Percentiles rank a stretch among this genome's conserved stretches.
Evolutionary conservation across 2,888 invertebrate genomes (phyloP).

Genomic region (Lutraria lutraria): DNA sequence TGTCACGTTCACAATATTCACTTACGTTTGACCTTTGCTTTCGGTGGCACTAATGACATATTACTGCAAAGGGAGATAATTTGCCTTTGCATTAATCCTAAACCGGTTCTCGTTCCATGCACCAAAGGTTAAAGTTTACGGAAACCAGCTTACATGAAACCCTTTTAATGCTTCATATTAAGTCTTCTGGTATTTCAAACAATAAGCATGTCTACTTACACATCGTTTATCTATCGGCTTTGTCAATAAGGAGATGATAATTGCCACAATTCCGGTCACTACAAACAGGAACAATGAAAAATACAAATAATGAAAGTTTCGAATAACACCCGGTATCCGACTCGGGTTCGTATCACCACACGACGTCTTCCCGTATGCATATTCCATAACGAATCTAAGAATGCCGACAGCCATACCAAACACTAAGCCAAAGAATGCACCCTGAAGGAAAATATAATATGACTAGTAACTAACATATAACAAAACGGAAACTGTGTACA

Average conservation of each 20-base stretch:
- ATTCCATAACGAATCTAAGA: slow-evolving; percentile 88
- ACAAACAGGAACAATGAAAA: slow-evolving; percentile 88
- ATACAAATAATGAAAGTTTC: slow-evolving; percentile 87
- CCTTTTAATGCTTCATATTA: too few relatives aligned
- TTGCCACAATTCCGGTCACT: slow-evolving; percentile 85
- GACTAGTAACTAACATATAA: neutral
- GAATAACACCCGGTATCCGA: slow-evolving; percentile 79
- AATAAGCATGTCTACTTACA: slow-evolving; percentile 78
- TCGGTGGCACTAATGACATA: too few relatives aligned
- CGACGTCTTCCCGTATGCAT: slow-evolving; percentile 86
- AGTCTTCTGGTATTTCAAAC: too few relatives aligned
- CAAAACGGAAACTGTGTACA: neutral
- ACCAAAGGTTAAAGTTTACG: too few relatives aligned
- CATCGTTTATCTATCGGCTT: slow-evolving; percentile 86
- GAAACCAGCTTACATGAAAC: too few relatives aligned
- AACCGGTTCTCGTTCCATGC: too few relatives aligned
- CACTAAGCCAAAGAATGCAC: slow-evolving; percentile 88
- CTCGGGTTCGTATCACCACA: slow-evolving; percentile 85
- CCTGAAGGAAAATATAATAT: slow-evolving; percentile 84
- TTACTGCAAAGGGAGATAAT: too few relatives aligned
- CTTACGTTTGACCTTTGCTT: too few relatives aligned
- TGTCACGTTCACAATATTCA: too few relatives aligned
- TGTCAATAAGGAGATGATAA: slow-evolving; percentile 87
- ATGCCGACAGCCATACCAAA: slow-evolving; percentile 87
- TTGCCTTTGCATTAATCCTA: too few relatives aligned